Base-by-base conservation (phyloP, 2,888 invertebrate genomes). In the Agonopterix heracliana region DNA sequence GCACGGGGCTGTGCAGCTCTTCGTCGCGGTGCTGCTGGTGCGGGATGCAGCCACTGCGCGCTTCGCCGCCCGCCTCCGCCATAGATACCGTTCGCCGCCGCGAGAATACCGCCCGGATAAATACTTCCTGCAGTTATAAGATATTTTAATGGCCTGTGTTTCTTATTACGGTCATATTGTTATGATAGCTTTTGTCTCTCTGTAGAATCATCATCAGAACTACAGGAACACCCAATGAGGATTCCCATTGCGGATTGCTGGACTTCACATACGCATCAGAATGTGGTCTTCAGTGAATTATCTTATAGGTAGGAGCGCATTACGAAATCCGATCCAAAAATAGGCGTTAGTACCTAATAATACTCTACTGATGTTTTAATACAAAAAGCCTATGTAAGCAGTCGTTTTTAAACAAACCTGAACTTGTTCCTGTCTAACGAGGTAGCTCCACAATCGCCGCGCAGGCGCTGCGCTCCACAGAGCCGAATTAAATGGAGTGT, bases 91-190 rank as follows among this genome's bases (percentile, higher is more conserved):
- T 89, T 34, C 93, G 90, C 13, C 93, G 91, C 60, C 95, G 95
- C 1, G 96, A 95, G 78, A 98, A 99, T 53, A 99, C 96, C 54
- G 97, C 96, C 51, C 97, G 92, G 68, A 99, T 96, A 82, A 99
- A 99, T 50, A 97, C 91, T 63, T 98, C 96, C 88, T 89, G 59
- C 2, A 3, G 13, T 5, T 3, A 26, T 3, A 46, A 9, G 9
- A 34, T 9, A n/a, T 41, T 41, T 41, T 11, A 7, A 26, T 26
- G 5, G 26, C 3, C 5, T n/a, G n/a, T n/a, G 5, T 7, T 26
- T 7, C 2, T 14, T 14, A 14, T 14, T 14, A 14, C 14, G n/a
- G n/a, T n/a, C n/a, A n/a, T n/a, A n/a, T n/a, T n/a, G n/a, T n/a
- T n/a, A n/a, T n/a, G n/a, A n/a, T n/a, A n/a, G n/a, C n/a, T n/a